Evolutionary conservation across 2,113 vertebrate genomes (phyloP).

Genomic region (Eurystomus gularis): DNA sequence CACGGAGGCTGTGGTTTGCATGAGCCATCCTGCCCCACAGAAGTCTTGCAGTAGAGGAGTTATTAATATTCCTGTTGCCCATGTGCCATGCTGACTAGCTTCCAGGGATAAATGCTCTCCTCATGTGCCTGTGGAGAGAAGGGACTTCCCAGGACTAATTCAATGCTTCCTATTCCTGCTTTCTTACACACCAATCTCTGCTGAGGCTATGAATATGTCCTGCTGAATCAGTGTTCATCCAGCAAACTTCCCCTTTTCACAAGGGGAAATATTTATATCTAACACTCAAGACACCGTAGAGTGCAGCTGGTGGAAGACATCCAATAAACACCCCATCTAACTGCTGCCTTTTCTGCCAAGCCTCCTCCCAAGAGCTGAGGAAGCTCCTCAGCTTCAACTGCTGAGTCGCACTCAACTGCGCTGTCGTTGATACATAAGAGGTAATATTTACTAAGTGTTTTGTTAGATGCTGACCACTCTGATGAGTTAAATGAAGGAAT

Average conservation of each 20-base stretch:
- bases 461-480: not conserved
- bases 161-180: slow-evolving; percentile 60
- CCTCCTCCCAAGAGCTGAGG: not conserved
- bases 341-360: slow-evolving; percentile 32
- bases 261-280: slow-evolving; percentile 66
- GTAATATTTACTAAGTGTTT: not conserved
- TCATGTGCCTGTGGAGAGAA: slow-evolving; percentile 57
- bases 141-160: slow-evolving; percentile 69
- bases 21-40: slow-evolving; percentile 67
- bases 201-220: slow-evolving; percentile 54
- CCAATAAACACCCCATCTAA: slow-evolving; percentile 37
- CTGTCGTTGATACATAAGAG: not conserved
- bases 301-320: slow-evolving; percentile 54
- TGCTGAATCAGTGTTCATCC: slow-evolving; percentile 69
- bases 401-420: not conserved
- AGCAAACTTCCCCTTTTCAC: slow-evolving; percentile 65
- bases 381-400: too few species aligned
- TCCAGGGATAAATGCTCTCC: slow-evolving; percentile 58
- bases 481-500: not conserved
- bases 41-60: slow-evolving; percentile 59
- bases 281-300: slow-evolving; percentile 36
- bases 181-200: slow-evolving; percentile 45
- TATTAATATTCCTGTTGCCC: slow-evolving; percentile 75
- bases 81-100: slow-evolving; percentile 65
- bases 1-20: slow-evolving; percentile 63